phyloP scores from a whole-genome alignment of 1,140 invertebrate species.

The Papilio aristodemus region DNA sequence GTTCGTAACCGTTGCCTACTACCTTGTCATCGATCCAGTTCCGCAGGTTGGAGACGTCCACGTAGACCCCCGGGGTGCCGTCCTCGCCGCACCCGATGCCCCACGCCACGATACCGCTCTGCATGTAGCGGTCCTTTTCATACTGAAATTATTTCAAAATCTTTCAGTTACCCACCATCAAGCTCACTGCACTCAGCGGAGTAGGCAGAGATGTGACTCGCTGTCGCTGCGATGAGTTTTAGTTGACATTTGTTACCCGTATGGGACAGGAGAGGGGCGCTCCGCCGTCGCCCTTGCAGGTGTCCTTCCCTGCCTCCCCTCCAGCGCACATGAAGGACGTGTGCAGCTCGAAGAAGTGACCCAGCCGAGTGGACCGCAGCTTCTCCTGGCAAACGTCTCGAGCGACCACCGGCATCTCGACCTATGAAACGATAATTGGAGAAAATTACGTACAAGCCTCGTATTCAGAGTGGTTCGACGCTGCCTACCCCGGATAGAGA shows the following conservation, averaged over 20 bases:
- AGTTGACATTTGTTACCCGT: conserved; percentile 49
- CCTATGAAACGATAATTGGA: conserved; percentile 72
- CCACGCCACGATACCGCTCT: conserved; percentile 84
- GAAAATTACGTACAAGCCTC: too few relatives aligned
- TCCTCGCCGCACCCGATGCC: conserved; percentile 81
- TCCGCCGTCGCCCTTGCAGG: conserved; percentile 83
- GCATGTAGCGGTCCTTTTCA: conserved; percentile 71
- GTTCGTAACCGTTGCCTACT: conserved; percentile 61
- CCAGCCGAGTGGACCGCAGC: conserved; percentile 83
- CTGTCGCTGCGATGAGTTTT: too few relatives aligned
- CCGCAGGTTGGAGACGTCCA: conserved; percentile 82
- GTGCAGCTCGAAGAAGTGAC: conserved; percentile 84
- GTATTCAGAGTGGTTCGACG: too few relatives aligned
- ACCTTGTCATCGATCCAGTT: conserved; percentile 83
- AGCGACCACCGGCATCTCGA: conserved; percentile 82
- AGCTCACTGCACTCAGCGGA: too few relatives aligned
- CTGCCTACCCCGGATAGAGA: too few relatives aligned
- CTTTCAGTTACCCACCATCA: too few relatives aligned
- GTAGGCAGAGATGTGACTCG: too few relatives aligned
- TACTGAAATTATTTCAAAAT: too few relatives aligned
- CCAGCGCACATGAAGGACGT: conserved; percentile 89
- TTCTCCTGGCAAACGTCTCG: conserved; percentile 76
- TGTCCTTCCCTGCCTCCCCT: conserved; percentile 83
- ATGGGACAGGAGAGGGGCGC: conserved; percentile 87
- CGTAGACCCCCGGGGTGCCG: conserved; percentile 86